These are phyloP conservation scores for Eumeta japonica DNA, from an alignment of 1,140 invertebrate species.

Conservation along the genomic window DNA sequence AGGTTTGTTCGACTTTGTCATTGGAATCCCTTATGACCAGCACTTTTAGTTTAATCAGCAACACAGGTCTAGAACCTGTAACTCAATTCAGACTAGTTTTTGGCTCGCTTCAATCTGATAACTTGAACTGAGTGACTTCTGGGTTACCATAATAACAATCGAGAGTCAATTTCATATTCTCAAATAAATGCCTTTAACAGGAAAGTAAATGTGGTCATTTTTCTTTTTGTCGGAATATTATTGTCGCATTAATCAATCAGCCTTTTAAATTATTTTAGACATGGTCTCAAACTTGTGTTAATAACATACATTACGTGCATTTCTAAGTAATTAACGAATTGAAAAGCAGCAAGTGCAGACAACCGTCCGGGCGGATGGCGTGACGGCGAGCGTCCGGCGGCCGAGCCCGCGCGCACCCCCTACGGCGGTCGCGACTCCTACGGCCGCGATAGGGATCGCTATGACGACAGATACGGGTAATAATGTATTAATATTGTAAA, in stretches of 20 bases:
- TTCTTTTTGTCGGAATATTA: neutral
- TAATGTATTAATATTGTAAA: too few species aligned
- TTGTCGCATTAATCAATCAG: neutral
- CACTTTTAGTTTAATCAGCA: conserved; percentile 52
- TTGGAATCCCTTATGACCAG: conserved; percentile 42
- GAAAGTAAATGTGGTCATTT: neutral
- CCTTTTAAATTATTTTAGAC: too few species aligned
- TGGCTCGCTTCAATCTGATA: conserved; percentile 21
- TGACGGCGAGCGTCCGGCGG: conserved; percentile 37
- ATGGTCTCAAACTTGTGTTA: too few species aligned
- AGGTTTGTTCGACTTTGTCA: conserved; percentile 19
- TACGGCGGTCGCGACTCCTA: conserved; percentile 52
- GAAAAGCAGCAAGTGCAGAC: conserved; percentile 48
- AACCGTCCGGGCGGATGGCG: conserved; percentile 60
- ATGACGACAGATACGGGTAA: conserved; percentile 36
- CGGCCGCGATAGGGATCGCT: conserved; percentile 38
- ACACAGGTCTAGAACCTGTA: conserved; percentile 38
- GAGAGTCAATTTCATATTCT: too few species aligned
- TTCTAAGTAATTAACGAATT: neutral
- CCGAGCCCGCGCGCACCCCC: conserved; percentile 37
- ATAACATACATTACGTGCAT: too few species aligned
- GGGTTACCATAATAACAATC: conserved; percentile 1
- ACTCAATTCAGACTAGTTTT: conserved; percentile 60
- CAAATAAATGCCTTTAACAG: neutral
- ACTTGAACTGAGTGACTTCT: conserved; percentile 28